A percentile compares a stretch with the other conserved stretches of the same genome.
These are phyloP conservation scores for Peromyscus attwateri DNA, from an alignment of 2,797 vertebrate genomes.

Conservation along the genomic window DNA sequence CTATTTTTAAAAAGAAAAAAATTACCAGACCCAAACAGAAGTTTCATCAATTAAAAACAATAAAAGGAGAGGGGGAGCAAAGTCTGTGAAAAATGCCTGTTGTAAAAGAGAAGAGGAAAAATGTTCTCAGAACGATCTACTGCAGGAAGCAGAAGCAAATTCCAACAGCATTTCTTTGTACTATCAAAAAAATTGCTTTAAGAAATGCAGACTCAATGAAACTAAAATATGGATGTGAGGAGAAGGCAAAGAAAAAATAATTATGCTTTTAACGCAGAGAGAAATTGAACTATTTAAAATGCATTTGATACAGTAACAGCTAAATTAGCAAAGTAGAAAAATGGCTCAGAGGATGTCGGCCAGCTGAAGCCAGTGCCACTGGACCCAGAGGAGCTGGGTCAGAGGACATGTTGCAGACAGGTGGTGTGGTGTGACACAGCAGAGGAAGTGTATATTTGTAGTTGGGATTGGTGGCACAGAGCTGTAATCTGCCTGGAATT, in stretches of 20 bases:
- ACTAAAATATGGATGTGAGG: conserved; percentile 14
- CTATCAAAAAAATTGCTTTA: conserved; percentile 39
- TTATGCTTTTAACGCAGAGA: conserved; percentile 21
- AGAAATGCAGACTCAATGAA: conserved; percentile 47
- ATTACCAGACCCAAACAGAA: not conserved
- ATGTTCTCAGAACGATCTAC: conserved; percentile 23
- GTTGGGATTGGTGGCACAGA: not conserved
- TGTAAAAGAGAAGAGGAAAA: not conserved
- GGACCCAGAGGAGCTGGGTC: not conserved
- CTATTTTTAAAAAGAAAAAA: not conserved
- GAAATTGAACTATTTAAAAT: conserved; percentile 31
- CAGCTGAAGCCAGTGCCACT: not conserved
- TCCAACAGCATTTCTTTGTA: not conserved
- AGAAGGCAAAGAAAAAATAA: conserved; percentile 38
- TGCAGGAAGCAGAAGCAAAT: conserved; percentile 49
- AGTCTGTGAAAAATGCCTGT: not conserved
- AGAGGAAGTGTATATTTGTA: not conserved
- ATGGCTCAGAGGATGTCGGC: no score
- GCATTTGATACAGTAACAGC: not conserved
- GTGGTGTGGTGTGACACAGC: rapidly evolving
- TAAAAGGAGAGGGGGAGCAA: not conserved
- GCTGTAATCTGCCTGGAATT: not conserved
- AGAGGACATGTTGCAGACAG: rapidly evolving
- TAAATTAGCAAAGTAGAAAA: not conserved
- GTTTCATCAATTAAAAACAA: conserved; percentile 4